Percentiles rank a stretch among this genome's conserved stretches.
Conservation (phyloP, 2,113 vertebrate species). For the Gymnogyps californianus region DNA sequence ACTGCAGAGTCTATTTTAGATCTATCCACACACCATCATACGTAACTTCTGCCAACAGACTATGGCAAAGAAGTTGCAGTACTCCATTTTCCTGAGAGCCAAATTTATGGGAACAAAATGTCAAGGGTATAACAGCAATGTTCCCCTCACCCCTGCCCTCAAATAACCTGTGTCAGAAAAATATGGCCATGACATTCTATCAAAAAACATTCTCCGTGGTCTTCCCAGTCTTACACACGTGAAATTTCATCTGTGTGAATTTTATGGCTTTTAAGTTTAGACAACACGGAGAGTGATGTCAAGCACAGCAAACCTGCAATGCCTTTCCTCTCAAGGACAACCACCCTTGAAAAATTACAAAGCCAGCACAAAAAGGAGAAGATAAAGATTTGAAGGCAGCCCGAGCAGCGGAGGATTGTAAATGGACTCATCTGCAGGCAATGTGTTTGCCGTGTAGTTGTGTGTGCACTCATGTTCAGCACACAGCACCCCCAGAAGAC, state of each 20-base stretch:
- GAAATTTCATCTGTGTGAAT: neutral
- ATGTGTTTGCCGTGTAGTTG: neutral
- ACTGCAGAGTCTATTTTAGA: neutral
- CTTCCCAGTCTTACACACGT: accelerated
- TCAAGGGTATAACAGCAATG: neutral
- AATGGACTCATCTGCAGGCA: neutral
- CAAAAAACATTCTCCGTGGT: neutral
- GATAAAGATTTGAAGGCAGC: neutral
- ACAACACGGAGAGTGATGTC: neutral
- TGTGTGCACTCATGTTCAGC: accelerated
- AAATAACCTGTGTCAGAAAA: neutral
- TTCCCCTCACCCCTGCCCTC: neutral
- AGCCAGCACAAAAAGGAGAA: neutral
- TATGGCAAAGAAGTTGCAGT: neutral
- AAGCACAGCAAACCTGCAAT: neutral
- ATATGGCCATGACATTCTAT: neutral
- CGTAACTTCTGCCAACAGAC: accelerated
- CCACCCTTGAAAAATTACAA: neutral
- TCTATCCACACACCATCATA: neutral
- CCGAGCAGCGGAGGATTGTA: neutral
- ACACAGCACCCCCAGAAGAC: neutral
- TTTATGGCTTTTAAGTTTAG: neutral
- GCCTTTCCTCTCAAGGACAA: slow-evolving; percentile 4
- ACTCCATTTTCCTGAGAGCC: neutral
- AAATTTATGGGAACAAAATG: neutral